phyloP scores from a whole-genome alignment of 30 jellyfish, hydroid and myxozoan genomes.

The Phacellophora camtschatica region DNA sequence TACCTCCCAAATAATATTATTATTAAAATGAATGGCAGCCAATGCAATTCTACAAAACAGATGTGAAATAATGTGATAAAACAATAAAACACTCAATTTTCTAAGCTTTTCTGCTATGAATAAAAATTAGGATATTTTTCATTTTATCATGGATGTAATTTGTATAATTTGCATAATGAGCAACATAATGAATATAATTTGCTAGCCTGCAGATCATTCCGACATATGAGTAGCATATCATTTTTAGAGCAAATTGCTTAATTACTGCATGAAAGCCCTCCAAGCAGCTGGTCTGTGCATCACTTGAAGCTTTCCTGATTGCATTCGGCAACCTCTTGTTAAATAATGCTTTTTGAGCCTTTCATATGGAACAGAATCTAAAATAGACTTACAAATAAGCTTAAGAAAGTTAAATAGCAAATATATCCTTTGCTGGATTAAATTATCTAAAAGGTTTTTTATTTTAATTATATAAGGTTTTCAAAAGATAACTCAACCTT shows the following conservation, averaged over 20 bases:
- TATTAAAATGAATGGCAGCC: slow-evolving; percentile 41
- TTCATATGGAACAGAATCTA: slow-evolving; percentile 12
- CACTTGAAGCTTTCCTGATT: slow-evolving; percentile 12
- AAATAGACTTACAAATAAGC: neutral
- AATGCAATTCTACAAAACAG: neutral
- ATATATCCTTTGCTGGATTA: neutral
- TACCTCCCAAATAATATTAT: slow-evolving; percentile 18
- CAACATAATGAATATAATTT: neutral
- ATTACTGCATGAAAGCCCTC: slow-evolving; percentile 48
- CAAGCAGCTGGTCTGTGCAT: slow-evolving; percentile 48
- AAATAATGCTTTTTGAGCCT: neutral
- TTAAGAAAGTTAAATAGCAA: neutral
- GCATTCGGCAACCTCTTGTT: slow-evolving; percentile 1
- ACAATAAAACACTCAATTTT: no score
- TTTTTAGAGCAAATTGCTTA: slow-evolving; percentile 47
- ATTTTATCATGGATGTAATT: no score
- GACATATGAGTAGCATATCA: slow-evolving; percentile 29
- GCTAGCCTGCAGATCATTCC: slow-evolving; percentile 39
- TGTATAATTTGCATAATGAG: no score
- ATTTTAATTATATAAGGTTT: no score
- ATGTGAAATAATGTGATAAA: no score
- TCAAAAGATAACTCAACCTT: no score
- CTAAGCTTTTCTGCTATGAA: no score
- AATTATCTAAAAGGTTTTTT: no score
- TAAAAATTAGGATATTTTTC: no score